These are phyloP conservation scores for Gila orcuttii DNA, from an alignment of 2,113 vertebrate genomes.

Conservation along the genomic window DNA sequence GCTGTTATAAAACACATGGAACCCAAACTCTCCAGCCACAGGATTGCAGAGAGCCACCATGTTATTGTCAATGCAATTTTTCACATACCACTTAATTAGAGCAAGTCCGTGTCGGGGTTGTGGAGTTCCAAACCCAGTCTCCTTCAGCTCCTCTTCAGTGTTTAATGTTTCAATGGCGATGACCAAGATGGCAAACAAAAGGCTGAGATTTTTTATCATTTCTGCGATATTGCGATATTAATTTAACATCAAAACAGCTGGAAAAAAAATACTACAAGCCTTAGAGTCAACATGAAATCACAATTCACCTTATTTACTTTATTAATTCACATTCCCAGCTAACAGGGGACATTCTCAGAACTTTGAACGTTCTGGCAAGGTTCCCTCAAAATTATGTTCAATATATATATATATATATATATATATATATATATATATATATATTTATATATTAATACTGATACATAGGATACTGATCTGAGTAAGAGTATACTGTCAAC, in stretches of 20 bases:
- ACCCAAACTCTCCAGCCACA: conserved; percentile 59
- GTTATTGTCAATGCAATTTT: conserved; percentile 71
- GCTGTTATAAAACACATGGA: conserved; percentile 64
- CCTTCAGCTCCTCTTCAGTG: conserved; percentile 61
- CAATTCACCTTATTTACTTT: neutral
- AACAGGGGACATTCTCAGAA: no score
- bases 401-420: no score
- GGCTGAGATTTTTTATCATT: neutral
- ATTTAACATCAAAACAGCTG: neutral
- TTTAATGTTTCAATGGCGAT: conserved; percentile 53
- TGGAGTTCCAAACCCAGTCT: conserved; percentile 67
- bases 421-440: no score
- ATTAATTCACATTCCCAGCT: neutral
- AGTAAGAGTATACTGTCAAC: neutral
- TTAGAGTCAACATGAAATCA: neutral
- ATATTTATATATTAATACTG: no score
- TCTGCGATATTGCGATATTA: neutral
- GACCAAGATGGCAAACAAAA: conserved; percentile 8
- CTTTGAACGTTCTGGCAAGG: no score
- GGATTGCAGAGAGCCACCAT: conserved; percentile 70
- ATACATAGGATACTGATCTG: no score
- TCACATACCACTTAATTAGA: conserved; percentile 69
- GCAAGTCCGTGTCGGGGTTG: conserved; percentile 69
- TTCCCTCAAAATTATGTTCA: no score
- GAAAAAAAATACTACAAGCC: neutral